Percentiles rank a stretch among this genome's conserved stretches.
Conservation (phyloP, 2,888 invertebrate species). For the Caenorhabditis angaria region DNA sequence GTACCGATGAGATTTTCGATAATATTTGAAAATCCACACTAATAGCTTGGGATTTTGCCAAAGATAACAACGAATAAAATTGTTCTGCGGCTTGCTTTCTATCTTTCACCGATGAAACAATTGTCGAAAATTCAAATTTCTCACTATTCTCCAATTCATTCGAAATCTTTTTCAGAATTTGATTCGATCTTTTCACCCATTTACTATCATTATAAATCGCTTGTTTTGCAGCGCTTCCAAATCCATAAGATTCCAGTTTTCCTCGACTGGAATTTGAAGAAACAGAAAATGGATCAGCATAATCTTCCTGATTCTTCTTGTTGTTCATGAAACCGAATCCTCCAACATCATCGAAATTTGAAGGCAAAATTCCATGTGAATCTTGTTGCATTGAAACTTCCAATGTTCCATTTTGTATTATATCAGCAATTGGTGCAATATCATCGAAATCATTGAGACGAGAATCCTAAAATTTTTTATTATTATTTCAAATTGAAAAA, state of each 20-base stretch:
- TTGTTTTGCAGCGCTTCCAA: conserved; percentile 15
- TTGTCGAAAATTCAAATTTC: conserved; percentile 7
- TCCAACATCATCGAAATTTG: neutral
- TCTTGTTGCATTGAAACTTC: too few relatives aligned
- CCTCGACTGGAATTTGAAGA: conserved; percentile 11
- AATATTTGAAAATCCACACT: too few relatives aligned
- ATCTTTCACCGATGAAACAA: conserved; percentile 11
- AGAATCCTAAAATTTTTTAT: too few relatives aligned
- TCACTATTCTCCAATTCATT: conserved; percentile 14
- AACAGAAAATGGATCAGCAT: conserved; percentile 26
- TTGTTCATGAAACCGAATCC: neutral
- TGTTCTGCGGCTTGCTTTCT: conserved; percentile 41
- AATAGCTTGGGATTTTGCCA: conserved; percentile 21
- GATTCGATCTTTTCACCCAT: conserved; percentile 31
- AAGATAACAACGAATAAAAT: conserved; percentile 33
- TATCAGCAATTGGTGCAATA: neutral
- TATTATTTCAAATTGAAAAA: too few relatives aligned
- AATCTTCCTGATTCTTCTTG: conserved; percentile 25
- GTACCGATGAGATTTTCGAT: too few relatives aligned
- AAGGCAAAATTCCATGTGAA: too few relatives aligned
- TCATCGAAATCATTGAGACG: conserved; percentile 10
- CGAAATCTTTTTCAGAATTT: conserved; percentile 30
- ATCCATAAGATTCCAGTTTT: conserved; percentile 35
- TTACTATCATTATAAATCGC: conserved; percentile 24
- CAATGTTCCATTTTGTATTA: too few relatives aligned